These are phyloP conservation scores for Hyperopisus bebe DNA, from an alignment of 2,113 vertebrate genomes.

Conservation along the genomic window DNA sequence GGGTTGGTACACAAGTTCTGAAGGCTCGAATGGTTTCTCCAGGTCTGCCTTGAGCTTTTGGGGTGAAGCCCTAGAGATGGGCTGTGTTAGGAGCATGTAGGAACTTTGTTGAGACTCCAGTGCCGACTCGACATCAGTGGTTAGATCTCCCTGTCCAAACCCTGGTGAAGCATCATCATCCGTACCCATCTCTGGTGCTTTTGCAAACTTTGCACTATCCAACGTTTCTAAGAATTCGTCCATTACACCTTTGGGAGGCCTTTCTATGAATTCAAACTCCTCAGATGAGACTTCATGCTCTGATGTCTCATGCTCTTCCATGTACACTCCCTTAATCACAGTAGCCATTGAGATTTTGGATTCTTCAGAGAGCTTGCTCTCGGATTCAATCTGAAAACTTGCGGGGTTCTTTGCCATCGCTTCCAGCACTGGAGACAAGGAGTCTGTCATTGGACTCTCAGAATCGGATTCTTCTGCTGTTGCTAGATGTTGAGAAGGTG, in stretches of 20 bases:
- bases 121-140: constrained; percentile 29
- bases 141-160: constrained; percentile 36
- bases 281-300: constrained; percentile 66
- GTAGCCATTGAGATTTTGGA: not conserved
- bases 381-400: constrained; percentile 55
- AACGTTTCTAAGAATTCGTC: constrained; percentile 66
- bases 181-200: constrained; percentile 45
- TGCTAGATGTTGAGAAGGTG: constrained; percentile 30
- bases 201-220: constrained; percentile 56
- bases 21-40: constrained; percentile 37
- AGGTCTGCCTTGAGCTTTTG: constrained; percentile 57
- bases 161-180: constrained; percentile 46
- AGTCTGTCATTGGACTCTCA: constrained; percentile 61
- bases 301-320: constrained; percentile 49
- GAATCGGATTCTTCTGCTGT: constrained; percentile 54
- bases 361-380: constrained; percentile 37
- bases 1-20: constrained; percentile 11
- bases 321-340: constrained; percentile 27
- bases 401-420: constrained; percentile 60
- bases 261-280: constrained; percentile 69
- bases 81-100: constrained; percentile 51
- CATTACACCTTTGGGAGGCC: constrained; percentile 54
- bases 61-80: constrained; percentile 31
- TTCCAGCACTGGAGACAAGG: constrained; percentile 63
- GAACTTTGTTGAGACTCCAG: constrained; percentile 21